Evolutionary conservation across 2,888 invertebrate genomes (phyloP), one percentile per base, ranked within the genome.

Genomic region (Coelopa pilipes): DNA sequence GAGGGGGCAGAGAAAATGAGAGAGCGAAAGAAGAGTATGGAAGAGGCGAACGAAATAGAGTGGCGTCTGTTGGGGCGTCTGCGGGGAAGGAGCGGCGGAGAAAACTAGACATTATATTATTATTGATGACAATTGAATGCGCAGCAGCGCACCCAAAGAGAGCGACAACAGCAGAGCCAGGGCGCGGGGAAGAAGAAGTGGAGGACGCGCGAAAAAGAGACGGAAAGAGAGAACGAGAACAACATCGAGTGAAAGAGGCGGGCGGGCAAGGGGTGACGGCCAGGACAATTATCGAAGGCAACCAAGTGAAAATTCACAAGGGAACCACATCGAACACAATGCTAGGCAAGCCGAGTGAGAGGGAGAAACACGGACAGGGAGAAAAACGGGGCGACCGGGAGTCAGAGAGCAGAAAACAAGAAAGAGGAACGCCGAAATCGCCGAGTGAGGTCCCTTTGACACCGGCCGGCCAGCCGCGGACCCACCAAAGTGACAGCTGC

Each of bases 51-150:
- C 69, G 50, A 73, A 73, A 65, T 19, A 67, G 19, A 47, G 46
- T 5, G 15, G 3, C n/a, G 15, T 49, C 47, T 10, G 49, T n/a
- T 17, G 10, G 50, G 24, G 50, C 12, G 34, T 15, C 49, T 45
- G 13, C 4, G 17, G 47, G 15, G 34, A 34, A 34, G 7, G 34
- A 34, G 68, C 34, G 13, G 55, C 24, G 45, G 47, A 57, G 57
- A 57, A 79, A 83, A 83, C 84, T 80, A 84, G 86, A 85, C 84
- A 83, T 86, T 83, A 84, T 45, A 70, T 62, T 53, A 76, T 86
- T 87, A 86, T 86, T 86, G 85, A 87, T 87, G 87, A 85, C 87
- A 86, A 84, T 85, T 86, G 84, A 84, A 81, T 83, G 84, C 81
- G 82, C 82, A 82, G 82, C 82, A 82, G 57, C 74, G 73, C 34